Evolutionary conservation across 2,888 invertebrate species (phyloP).

Genomic region (Cosmorhoe ocellata): DNA sequence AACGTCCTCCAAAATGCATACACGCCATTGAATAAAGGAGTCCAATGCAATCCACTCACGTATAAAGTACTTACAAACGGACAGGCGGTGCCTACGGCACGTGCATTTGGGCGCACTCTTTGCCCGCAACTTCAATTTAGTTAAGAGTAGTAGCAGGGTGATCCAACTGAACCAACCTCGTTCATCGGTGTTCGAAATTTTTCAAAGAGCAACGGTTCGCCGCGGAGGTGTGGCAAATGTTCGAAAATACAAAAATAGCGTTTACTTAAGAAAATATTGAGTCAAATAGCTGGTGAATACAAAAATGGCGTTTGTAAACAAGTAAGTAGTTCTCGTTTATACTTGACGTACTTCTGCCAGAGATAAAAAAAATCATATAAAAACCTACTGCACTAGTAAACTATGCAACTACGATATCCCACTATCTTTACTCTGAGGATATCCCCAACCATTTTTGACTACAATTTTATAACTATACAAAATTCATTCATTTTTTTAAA

Average conservation of each 20-base stretch:
- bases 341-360: too few relatives aligned
- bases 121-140: slow-evolving; percentile 76
- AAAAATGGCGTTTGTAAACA: too few relatives aligned
- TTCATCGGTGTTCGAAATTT: slow-evolving; percentile 53
- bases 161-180: slow-evolving; percentile 43
- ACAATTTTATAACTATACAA: too few relatives aligned
- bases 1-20: slow-evolving; percentile 52
- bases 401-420: too few relatives aligned
- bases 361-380: too few relatives aligned
- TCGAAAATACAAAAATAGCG: slow-evolving; percentile 28
- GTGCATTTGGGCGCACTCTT: slow-evolving; percentile 60
- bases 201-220: slow-evolving; percentile 47
- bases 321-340: too few relatives aligned
- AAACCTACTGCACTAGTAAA: too few relatives aligned
- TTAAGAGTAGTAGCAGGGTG: slow-evolving; percentile 74
- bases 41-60: slow-evolving; percentile 67
- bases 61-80: slow-evolving; percentile 63
- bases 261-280: slow-evolving; percentile 25
- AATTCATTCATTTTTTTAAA: background rate
- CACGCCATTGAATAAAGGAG: slow-evolving; percentile 52
- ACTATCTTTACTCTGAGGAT: too few relatives aligned
- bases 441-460: too few relatives aligned
- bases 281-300: too few relatives aligned
- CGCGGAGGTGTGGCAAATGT: slow-evolving; percentile 43
- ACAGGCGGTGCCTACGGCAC: slow-evolving; percentile 67